Evolutionary conservation across 64 coral and sea anemone species (phyloP).

Genomic region (Montipora cactus): DNA sequence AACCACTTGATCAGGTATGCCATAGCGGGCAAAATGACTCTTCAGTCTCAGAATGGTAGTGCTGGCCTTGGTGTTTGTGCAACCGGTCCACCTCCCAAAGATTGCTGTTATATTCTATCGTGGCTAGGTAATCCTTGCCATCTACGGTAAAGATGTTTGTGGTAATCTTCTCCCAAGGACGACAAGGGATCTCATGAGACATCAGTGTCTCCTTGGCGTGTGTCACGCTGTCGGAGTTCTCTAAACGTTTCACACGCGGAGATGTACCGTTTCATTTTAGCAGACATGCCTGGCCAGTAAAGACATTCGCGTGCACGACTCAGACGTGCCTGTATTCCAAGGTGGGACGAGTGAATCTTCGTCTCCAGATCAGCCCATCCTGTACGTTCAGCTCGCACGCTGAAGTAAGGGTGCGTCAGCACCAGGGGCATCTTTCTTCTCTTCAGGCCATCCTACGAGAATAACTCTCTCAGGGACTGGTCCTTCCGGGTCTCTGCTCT

Average conservation of each 20-base stretch:
- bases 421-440: not conserved
- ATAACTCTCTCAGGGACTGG: conserved; percentile 31
- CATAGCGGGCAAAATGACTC: no score
- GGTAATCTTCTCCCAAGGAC: no score
- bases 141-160: no score
- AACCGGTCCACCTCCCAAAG: no score
- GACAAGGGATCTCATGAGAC: conserved; percentile 36
- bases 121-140: no score
- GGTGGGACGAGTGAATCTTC: conserved; percentile 29
- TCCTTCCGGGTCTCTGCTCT: not conserved
- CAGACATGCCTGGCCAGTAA: conserved; percentile 20
- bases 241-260: conserved; percentile 11
- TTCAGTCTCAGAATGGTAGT: no score
- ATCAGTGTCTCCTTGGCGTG: conserved; percentile 39
- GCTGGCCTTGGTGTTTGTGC: no score
- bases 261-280: conserved; percentile 6
- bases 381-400: conserved; percentile 2
- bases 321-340: not conserved
- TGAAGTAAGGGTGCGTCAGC: not conserved
- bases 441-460: conserved; percentile 17
- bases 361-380: conserved; percentile 44
- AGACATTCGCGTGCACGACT: conserved; percentile 30
- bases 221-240: not conserved
- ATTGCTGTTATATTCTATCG: no score
- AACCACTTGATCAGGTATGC: no score